Evolutionary conservation across 2,113 vertebrate species (phyloP).

Genomic region (Chloebia gouldiae): DNA sequence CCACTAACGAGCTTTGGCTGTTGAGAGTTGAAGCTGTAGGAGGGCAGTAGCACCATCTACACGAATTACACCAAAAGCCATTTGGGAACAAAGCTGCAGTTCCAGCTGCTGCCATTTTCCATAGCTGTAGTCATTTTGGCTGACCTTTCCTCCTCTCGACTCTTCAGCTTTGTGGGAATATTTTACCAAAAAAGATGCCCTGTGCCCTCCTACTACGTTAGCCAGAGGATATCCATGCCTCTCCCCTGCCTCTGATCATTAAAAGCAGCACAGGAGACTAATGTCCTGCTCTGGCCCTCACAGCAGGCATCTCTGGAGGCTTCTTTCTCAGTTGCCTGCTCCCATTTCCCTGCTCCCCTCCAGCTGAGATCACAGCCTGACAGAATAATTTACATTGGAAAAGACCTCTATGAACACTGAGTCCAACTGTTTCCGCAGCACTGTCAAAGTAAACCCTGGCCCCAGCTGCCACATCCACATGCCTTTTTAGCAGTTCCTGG

Average conservation of each 20-base stretch:
- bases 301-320: not conserved
- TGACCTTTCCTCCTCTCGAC: not conserved
- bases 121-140: not conserved
- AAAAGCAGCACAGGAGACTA: not conserved
- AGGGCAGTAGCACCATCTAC: not conserved
- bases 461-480: not conserved
- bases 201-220: not conserved
- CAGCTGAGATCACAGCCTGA: not conserved
- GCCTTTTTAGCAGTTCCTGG: not conserved
- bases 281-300: not conserved
- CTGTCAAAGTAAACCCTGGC: not conserved
- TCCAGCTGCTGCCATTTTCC: not conserved
- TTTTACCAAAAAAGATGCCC: not conserved
- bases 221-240: not conserved
- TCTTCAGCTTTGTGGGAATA: not conserved
- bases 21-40: not conserved
- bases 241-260: not conserved
- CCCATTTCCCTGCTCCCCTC: not conserved
- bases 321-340: not conserved
- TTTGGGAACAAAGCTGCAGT: not conserved
- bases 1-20: fast-evolving
- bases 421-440: not conserved
- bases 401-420: not conserved
- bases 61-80: not conserved
- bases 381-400: not conserved